Evolutionary conservation across 2,888 invertebrate species (phyloP).

Genomic region (Tetragonisca angustula): DNA sequence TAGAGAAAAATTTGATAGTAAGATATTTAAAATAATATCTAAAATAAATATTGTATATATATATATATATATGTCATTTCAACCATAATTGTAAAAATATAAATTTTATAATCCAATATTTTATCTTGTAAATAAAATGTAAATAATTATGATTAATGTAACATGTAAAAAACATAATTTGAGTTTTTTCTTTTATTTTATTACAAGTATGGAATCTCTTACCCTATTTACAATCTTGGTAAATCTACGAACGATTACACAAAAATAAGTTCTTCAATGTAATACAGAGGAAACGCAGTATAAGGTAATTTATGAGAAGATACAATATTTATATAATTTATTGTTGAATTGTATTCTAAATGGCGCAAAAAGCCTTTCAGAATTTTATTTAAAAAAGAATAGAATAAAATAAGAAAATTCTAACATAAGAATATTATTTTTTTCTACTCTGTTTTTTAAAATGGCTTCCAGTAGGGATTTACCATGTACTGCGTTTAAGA

Average conservation of each 20-base stretch:
- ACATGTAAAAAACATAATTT: constrained; percentile 29
- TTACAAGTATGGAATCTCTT: constrained; percentile 80
- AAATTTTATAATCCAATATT: constrained; percentile 13
- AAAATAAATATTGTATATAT: constrained; percentile 3
- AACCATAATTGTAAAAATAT: constrained; percentile 2
- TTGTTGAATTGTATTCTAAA: constrained; percentile 35
- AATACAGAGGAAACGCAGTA: constrained; percentile 72
- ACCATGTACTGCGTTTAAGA: constrained; percentile 68
- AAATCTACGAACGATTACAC: constrained; percentile 80
- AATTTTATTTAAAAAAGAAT: constrained; percentile 24
- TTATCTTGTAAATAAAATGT: constrained; percentile 55
- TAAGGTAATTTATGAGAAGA: constrained; percentile 71
- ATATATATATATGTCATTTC: not conserved
- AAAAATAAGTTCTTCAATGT: constrained; percentile 79
- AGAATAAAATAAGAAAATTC: constrained; percentile 33
- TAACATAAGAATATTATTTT: constrained; percentile 37
- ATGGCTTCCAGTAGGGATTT: constrained; percentile 38
- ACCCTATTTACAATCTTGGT: constrained; percentile 79
- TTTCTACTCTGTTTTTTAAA: constrained; percentile 21
- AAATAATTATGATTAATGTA: constrained; percentile 53
- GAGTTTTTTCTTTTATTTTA: constrained; percentile 76
- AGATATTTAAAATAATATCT: not conserved
- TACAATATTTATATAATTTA: constrained; percentile 42
- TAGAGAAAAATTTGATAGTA: constrained; percentile 7
- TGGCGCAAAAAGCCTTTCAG: constrained; percentile 39